Base-by-base conservation (phyloP, 2,113 vertebrate genomes). In the Ailurus styani region DNA sequence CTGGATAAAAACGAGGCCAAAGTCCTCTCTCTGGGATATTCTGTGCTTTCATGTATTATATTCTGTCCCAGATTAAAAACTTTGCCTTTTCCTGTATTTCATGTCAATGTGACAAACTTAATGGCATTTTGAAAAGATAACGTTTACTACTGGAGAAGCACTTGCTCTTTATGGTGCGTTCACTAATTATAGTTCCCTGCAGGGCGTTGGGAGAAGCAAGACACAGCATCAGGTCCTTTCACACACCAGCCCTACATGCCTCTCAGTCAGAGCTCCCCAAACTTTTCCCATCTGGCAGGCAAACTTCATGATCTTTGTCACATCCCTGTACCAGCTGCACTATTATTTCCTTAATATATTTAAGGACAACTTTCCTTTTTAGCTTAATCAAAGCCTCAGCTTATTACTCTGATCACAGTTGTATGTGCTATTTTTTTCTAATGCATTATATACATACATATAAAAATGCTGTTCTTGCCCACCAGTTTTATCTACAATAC, bases 231-330 rank as follows among this genome's bases (percentile, higher is more conserved):
- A 25, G 8, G 2, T 37, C 20, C 27, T 20, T 42, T 77, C 2
- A 5, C 5, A 34, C 40, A 25, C 4, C 6, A 40, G 12, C 3
- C 6, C 27, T 60, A 3, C 0, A 2, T 1, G 7, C 18, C 50
- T 75, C 40, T 37, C 55, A 21, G 34, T 57, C 11, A n/a, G 11
- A 3, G 34, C 34, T 52, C n/a, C 37, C 54, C 20, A 62, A 13
- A 64, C 42, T 73, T 85, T 15, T 88, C 57, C 52, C 55, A 17
- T 50, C 60, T 78, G 66, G 1, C 20, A 60, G 42, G 50, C 37
- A 83, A 64, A 7, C 29, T 42, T 66, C 13, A 50, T 60, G 27
- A 72, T 84, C 40, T 72, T 37, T 83, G 47, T 77, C 78, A 77
- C 37, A n/a, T 52, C 12, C 7, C 21, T 62, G 8, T 90, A 42